Base-by-base conservation (phyloP, 2,888 invertebrate species). In the Sthenelais limicola region DNA sequence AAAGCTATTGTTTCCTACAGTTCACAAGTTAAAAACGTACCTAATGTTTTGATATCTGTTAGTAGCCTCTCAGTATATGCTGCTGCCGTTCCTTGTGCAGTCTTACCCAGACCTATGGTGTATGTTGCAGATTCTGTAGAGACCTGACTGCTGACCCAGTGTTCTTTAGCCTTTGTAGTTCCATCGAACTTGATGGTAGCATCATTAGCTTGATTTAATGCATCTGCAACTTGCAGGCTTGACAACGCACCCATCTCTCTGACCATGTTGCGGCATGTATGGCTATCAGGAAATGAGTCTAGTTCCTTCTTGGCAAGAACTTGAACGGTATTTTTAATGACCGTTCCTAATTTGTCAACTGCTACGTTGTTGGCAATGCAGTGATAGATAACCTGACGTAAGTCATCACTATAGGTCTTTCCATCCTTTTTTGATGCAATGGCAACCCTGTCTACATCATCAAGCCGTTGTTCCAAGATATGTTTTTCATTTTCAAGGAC, bases 141-240 rank as follows among this genome's bases (percentile, higher is more conserved):
- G 54, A 54, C 26, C 26, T 7, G 4, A 26, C 18, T 28, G 2
- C 18, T 12, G 18, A 3, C 54, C 54, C 54, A 54, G 12, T 54
- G 54, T 28, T 54, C 26, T 28, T 54, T 54, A 4, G n/a, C 26
- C 30, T 54, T 54, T 4, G 54, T 54, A 24, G 54, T 54, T n/a
- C 54, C 54, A 12, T 54, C 54, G 12, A 26, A 54, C 54, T 54
- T 54, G 3, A 54, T 18, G 4, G 54, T 54, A 24, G 24, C 28
- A 28, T 54, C 26, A 12, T 18, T 18, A 2, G 54, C 18, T 3
- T n/a, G 24, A 18, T 24, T 26, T 3, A 54, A 26, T 4, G 28
- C 4, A 26, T 3, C 18, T 4, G 54, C 24, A n/a, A 54, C 54
- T 28, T 54, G 54, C 2, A 54, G 4, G 18, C 28, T 54, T n/a